phyloP scores from a whole-genome alignment of 2,797 vertebrate species.

The Leptodactylus fallax region DNA sequence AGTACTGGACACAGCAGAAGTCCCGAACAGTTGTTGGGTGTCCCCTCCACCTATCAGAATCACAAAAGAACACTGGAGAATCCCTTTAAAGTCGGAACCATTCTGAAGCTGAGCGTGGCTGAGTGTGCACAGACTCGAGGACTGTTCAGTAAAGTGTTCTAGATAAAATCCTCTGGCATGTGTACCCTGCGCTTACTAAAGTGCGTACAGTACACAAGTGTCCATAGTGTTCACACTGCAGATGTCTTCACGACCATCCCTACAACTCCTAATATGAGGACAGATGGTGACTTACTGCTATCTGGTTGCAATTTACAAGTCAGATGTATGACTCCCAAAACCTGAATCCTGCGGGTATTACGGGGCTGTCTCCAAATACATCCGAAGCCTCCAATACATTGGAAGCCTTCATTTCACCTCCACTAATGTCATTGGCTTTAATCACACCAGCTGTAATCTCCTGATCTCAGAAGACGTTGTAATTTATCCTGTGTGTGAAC shows the following conservation, averaged over 20 bases:
- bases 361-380: not conserved
- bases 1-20: too few relatives aligned
- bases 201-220: not conserved
- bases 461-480: not conserved
- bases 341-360: not conserved
- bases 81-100: too few relatives aligned
- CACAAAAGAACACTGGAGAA: too few relatives aligned
- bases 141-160: too few relatives aligned
- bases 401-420: constrained; percentile 20
- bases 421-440: constrained; percentile 6
- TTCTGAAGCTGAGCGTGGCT: too few relatives aligned
- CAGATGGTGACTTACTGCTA: constrained; percentile 26
- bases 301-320: constrained; percentile 12
- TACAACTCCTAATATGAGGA: not conserved
- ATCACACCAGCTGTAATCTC: constrained; percentile 32
- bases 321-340: constrained; percentile 6
- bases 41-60: too few relatives aligned
- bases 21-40: too few relatives aligned
- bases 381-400: not conserved
- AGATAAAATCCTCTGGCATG: too few relatives aligned
- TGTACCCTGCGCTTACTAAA: too few relatives aligned
- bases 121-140: too few relatives aligned
- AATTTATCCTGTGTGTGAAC: not conserved
- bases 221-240: not conserved
- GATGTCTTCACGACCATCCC: not conserved